Percentiles rank a stretch among this genome's conserved stretches.
Conservation (phyloP, 2,113 vertebrate genomes). For the Glareola pratincola region DNA sequence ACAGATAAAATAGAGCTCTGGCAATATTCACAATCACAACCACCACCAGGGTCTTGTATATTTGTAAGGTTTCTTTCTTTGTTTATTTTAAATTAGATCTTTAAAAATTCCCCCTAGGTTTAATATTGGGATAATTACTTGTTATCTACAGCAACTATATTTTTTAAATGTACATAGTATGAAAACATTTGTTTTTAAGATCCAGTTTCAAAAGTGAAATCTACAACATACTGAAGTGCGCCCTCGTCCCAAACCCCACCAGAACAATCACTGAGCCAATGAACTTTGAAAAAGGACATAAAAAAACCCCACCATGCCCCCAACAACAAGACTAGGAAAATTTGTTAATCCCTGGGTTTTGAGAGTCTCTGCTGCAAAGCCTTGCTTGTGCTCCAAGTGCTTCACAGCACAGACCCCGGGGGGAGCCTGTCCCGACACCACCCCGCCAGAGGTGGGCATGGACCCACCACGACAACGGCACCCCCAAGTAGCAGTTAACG, state of each 20-base stretch:
- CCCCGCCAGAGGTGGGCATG: accelerated
- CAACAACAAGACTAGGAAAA: background rate
- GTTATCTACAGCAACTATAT: background rate
- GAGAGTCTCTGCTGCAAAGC: background rate
- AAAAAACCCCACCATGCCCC: background rate
- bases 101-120: background rate
- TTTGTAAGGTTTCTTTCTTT: background rate
- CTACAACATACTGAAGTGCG: background rate
- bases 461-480: accelerated
- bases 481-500: accelerated
- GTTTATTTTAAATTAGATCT: background rate
- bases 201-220: background rate
- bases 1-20: background rate
- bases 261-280: background rate
- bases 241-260: background rate
- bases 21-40: background rate
- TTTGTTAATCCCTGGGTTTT: background rate
- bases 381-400: background rate
- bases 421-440: accelerated
- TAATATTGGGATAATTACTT: background rate
- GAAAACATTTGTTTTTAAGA: background rate
- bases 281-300: background rate
- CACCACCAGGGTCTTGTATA: background rate
- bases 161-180: accelerated
- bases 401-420: accelerated